Conservation (phyloP, 2,113 vertebrate genomes). For the Cairina moschata region DNA sequence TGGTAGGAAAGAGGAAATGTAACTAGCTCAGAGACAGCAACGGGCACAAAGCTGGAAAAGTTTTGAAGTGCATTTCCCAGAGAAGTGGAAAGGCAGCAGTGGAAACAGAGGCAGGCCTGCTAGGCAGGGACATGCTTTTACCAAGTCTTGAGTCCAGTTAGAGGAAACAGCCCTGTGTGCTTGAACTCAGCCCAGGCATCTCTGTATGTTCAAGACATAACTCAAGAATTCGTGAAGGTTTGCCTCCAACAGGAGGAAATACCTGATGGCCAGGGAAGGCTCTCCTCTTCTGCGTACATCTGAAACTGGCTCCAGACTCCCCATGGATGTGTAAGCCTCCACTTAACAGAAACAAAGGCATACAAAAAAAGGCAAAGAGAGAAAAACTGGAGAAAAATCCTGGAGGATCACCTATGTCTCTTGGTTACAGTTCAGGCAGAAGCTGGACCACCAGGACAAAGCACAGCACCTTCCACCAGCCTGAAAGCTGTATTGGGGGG, state of each 20-base stretch:
- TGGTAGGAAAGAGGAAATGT: not conserved
- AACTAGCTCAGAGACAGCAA: not conserved
- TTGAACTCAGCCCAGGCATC: not conserved
- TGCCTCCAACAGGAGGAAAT: not conserved
- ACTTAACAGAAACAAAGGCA: too few relatives aligned
- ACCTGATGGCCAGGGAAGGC: not conserved
- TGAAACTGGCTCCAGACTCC: not conserved
- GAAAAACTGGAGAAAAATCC: not conserved
- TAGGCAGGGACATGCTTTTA: not conserved
- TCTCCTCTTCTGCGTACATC: not conserved
- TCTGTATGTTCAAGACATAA: not conserved
- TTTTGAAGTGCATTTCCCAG: not conserved
- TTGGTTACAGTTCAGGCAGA: not conserved
- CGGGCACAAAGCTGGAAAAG: not conserved
- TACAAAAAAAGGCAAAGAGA: not conserved
- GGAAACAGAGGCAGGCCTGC: not conserved
- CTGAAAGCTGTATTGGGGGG: not conserved
- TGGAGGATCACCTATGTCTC: not conserved
- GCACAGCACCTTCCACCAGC: not conserved
- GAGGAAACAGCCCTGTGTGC: not conserved
- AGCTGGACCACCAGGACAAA: not conserved
- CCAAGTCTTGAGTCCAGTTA: not conserved
- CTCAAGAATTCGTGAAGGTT: not conserved
- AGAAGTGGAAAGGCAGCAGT: not conserved
- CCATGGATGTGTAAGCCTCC: not conserved